These are phyloP conservation scores for Eurois occulta DNA, from an alignment of 2,888 invertebrate genomes.

Conservation along the genomic window DNA sequence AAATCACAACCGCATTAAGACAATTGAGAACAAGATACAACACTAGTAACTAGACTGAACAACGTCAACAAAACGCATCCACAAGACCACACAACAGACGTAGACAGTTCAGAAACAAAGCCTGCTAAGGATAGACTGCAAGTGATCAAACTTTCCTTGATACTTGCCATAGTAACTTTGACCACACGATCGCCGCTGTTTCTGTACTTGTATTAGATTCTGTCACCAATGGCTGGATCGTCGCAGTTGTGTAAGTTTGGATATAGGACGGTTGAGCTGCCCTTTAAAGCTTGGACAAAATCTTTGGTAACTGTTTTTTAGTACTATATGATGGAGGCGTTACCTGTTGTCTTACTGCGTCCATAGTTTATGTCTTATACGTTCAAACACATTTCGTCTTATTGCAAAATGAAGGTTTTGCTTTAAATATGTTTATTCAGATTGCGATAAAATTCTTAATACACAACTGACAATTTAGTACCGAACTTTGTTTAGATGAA, in stretches of 20 bases:
- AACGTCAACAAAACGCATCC: slow-evolving; percentile 23
- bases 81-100: neutral
- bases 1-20: neutral
- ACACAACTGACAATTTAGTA: neutral
- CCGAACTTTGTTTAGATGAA: neutral
- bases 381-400: neutral
- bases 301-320: neutral
- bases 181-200: slow-evolving; percentile 18
- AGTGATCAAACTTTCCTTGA: slow-evolving; percentile 29
- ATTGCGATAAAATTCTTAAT: neutral
- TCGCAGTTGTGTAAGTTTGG: slow-evolving; percentile 12
- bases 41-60: slow-evolving; percentile 1
- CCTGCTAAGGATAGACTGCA: neutral
- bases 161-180: slow-evolving; percentile 34
- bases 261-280: neutral
- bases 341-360: neutral
- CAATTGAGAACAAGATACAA: neutral
- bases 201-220: slow-evolving; percentile 16
- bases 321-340: neutral
- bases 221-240: neutral
- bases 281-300: slow-evolving; percentile 1
- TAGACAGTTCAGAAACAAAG: slow-evolving; percentile 13
- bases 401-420: neutral
- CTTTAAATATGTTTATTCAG: neutral
- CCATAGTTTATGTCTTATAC: neutral